Conservation (phyloP, 2,797 vertebrate species). For the Pangasius krempfi region DNA sequence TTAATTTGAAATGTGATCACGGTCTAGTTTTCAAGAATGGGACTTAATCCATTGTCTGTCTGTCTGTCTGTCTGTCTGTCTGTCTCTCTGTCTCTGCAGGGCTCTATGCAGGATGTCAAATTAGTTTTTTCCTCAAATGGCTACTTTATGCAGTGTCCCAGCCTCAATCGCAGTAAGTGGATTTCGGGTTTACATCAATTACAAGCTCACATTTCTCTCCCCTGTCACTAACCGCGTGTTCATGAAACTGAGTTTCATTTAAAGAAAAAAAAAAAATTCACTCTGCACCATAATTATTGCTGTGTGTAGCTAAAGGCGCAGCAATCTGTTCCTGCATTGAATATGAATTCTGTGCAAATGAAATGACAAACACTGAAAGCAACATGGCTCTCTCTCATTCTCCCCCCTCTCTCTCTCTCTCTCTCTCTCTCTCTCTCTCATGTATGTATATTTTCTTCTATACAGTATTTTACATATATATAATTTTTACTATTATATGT, state of each 20-base stretch:
- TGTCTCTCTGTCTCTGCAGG: conserved; percentile 71
- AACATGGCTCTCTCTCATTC: not conserved
- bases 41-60: not conserved
- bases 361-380: not conserved
- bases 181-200: conserved; percentile 20
- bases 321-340: not conserved
- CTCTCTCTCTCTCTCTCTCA: no score
- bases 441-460: no score
- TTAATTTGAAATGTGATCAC: not conserved
- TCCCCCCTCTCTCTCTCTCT: no score
- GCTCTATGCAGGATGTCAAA: conserved; percentile 92
- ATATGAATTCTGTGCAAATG: not conserved
- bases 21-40: not conserved
- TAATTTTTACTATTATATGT: not conserved
- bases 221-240: not conserved
- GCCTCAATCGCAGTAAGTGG: conserved; percentile 98
- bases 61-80: not conserved
- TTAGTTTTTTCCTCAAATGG: conserved; percentile 90
- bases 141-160: conserved; percentile 92
- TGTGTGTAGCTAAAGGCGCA: not conserved
- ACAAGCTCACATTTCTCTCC: not conserved
- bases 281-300: not conserved
- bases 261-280: not conserved
- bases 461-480: no score
- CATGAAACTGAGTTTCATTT: not conserved